Evolutionary conservation across 2,888 invertebrate species (phyloP), one percentile per base, ranked within the genome.

Genomic region (Lochmaea capreae): DNA sequence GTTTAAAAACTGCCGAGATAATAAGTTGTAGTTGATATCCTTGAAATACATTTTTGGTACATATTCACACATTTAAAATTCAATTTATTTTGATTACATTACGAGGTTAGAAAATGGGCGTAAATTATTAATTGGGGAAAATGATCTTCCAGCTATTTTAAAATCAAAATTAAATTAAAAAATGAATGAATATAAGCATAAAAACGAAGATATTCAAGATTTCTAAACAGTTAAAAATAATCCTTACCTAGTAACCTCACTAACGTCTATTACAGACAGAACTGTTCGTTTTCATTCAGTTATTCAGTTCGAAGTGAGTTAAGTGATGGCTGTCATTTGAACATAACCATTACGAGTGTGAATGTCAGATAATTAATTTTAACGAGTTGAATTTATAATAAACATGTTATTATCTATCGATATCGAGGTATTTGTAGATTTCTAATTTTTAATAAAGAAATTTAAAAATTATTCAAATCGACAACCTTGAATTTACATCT

Each of bases 161-260:
- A 46, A 14, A 46, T 49, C n/a, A n/a, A 6, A 49, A n/a, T n/a
- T n/a, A 49, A 49, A n/a, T 14, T 12, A 14, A 14, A 46, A n/a
- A 6, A n/a, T 49, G n/a, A 5, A 49, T 49, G 2, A 49, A 49
- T 49, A 49, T 3, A 8, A 49, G 2, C 14, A 49, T 8, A 6
- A n/a, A 49, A 49, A 49, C n/a, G n/a, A 49, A 6, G n/a, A 5
- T 14, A 49, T 8, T n/a, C 14, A 49, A 49, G 6, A 49, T 49
- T 49, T 14, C 49, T 2, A n/a, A 6, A 6, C 4, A n/a, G 14
- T 1, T 39, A n/a, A 3, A n/a, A n/a, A 10, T 18, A n/a, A n/a
- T n/a, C n/a, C n/a, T n/a, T n/a, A n/a, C n/a, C n/a, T 54, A 54
- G 33, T 39, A 39, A 54, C 54, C 54, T 54, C 52, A 52, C 52